A percentile compares a stretch with the other conserved stretches of the same genome.
phyloP scores from a whole-genome alignment of 1,140 invertebrate genomes.

The Aleiodes sp. region DNA sequence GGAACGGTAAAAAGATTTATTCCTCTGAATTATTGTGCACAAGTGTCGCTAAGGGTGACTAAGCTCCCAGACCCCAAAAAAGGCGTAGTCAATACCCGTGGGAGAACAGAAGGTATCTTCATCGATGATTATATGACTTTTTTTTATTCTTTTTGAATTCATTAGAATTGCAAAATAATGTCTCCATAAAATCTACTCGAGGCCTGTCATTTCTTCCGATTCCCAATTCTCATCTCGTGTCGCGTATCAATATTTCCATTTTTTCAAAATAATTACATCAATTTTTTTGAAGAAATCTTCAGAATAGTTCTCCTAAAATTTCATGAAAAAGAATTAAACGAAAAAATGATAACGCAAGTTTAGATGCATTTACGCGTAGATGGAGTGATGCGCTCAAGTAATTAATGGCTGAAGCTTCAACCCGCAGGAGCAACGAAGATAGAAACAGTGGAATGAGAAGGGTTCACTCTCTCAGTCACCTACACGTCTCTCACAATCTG shows the following conservation, averaged over 20 bases:
- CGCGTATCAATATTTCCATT: neutral
- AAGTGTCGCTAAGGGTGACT: too few species aligned
- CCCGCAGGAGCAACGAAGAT: neutral
- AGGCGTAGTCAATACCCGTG: conserved; percentile 5
- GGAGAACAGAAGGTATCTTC: conserved; percentile 2
- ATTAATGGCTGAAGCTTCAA: conserved; percentile 7
- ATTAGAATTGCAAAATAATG: conserved; percentile 15
- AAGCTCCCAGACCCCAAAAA: too few species aligned
- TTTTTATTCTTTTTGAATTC: too few species aligned
- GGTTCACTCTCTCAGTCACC: neutral
- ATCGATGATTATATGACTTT: conserved; percentile 10
- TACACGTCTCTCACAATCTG: conserved; percentile 15
- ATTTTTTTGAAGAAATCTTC: too few species aligned
- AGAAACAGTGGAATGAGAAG: neutral
- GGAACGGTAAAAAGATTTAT: too few species aligned
- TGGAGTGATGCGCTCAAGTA: conserved; percentile 5
- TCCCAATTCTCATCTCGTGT: neutral
- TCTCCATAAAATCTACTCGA: neutral
- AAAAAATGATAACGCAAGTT: neutral
- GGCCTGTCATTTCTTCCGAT: neutral
- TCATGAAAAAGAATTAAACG: too few species aligned
- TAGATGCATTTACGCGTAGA: conserved; percentile 2
- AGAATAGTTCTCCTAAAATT: too few species aligned
- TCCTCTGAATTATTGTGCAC: too few species aligned
- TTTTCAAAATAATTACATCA: neutral